Evolutionary conservation across 2,113 vertebrate species (phyloP), one percentile per base, ranked within the genome.

Genomic region (Prunella himalayana): DNA sequence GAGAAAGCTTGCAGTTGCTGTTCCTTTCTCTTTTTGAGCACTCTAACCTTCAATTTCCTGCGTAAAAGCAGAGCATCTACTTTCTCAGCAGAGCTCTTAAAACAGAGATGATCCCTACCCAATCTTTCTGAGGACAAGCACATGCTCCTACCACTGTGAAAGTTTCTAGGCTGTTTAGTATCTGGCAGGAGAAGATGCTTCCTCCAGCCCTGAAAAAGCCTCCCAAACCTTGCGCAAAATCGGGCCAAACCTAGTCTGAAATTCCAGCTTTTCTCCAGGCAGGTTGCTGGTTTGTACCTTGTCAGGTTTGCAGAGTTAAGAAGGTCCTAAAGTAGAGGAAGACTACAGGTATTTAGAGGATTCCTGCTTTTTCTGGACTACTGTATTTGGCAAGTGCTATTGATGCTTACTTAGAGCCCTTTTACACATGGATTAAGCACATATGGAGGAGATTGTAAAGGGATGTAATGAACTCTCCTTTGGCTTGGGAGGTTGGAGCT

Each of bases 11-110:
- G 0, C 33, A 66, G 27, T 9, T 15, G 27, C 27, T 66, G 17
- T 13, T 66, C 27, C 27, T 56, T 42, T 76, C 47, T 68, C 39
- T 42, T 78, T 76, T 42, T 54, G 33, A 86, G 28, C 10, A 27
- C 17, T 41, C 45, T 23, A 79, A 7, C 3, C 10, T 56, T 54
- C 56, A 73, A 18, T 64, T 56, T 47, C 49, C 41, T 31, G 21
- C 1, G 8, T 63, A 45, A 51, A 76, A 79, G 16, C 13, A 65
- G n/a, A 21, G 2, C 10, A 66, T 20, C 12, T 11, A 0, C 0
- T 80, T 88, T 86, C 42, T 64, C 54, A 72, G 47, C 5, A 85
- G 42, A 59, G 11, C 2, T 75, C 22, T 69, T 68, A 45, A 47
- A 61, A 57, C 49, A 82, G 33, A 64, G 7, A 7, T 6, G 11